These are phyloP conservation scores for Altica lythri DNA, from an alignment of 2,888 invertebrate species.

Conservation along the genomic window DNA sequence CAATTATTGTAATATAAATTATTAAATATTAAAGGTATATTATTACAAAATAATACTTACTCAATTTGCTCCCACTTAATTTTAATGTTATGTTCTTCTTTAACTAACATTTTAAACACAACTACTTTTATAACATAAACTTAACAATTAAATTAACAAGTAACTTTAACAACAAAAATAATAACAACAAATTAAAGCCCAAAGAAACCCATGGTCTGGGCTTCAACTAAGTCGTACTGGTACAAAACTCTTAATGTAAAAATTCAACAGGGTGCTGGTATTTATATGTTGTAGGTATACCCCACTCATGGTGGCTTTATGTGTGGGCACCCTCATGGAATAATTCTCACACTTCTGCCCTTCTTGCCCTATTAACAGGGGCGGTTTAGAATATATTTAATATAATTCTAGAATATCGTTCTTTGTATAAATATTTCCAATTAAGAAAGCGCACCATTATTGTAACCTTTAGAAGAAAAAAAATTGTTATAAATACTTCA, in stretches of 20 bases:
- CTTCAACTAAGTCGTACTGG: constrained; percentile 2
- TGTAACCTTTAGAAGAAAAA: no score
- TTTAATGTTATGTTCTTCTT: not conserved
- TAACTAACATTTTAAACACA: constrained; percentile 5
- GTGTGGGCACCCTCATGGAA: constrained; percentile 20
- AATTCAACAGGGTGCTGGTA: constrained; percentile 1
- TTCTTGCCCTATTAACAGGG: no score
- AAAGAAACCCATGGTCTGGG: constrained; percentile 10
- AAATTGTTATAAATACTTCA: no score
- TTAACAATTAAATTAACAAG: constrained; percentile 33
- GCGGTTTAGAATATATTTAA: no score
- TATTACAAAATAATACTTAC: constrained; percentile 20
- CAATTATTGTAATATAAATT: no score
- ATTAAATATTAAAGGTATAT: no score
- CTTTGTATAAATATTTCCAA: no score
- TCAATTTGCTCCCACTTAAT: constrained; percentile 9
- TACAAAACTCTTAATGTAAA: constrained; percentile 14
- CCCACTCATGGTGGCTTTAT: no score
- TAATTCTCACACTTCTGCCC: constrained; percentile 17
- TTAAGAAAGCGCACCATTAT: no score
- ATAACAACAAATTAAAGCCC: constrained; percentile 28
- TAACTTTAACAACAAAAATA: constrained; percentile 22
- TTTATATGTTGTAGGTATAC: constrained; percentile 13
- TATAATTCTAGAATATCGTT: no score
- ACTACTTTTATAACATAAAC: constrained; percentile 21